Conservation (phyloP, 2,797 vertebrate species). For the Pelodytes ibericus region DNA sequence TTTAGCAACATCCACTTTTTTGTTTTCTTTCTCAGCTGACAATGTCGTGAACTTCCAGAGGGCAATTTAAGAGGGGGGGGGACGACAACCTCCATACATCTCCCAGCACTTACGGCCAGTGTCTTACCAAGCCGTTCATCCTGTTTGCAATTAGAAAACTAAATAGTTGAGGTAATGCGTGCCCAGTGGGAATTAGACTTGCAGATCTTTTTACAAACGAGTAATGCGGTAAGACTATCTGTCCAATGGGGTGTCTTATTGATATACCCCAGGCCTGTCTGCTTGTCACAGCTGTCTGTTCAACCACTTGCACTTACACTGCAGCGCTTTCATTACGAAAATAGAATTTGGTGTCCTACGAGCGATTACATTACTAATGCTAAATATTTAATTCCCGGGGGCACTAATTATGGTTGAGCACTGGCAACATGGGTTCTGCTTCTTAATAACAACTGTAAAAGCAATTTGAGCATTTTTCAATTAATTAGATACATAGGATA, state of each 20-base stretch:
- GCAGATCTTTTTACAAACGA: conserved; percentile 91
- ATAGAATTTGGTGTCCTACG: conserved; percentile 99
- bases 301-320: conserved; percentile 89
- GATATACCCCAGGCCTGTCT: conserved; percentile 88
- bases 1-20: conserved; percentile 60
- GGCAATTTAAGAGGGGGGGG: conserved; percentile 44
- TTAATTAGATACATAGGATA: conserved; percentile 99
- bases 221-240: conserved; percentile 88
- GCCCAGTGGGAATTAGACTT: conserved; percentile 89
- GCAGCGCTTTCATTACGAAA: conserved; percentile 97
- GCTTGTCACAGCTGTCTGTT: conserved; percentile 97
- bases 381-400: conserved; percentile 99
- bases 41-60: conserved; percentile 61
- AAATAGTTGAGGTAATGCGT: conserved; percentile 93
- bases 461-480: conserved; percentile 99
- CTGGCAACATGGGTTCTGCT: conserved; percentile 97
- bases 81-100: conserved; percentile 47
- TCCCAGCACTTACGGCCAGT: conserved; percentile 60
- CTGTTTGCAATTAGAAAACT: conserved; percentile 94
- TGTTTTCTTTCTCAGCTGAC: conserved; percentile 60
- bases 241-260: conserved; percentile 92
- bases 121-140: conserved; percentile 74
- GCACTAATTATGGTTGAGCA: conserved; percentile 98
- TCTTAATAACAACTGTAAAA: conserved; percentile 99
- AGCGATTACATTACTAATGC: conserved; percentile 98